A percentile compares a stretch with the other conserved stretches of the same genome.
phyloP scores from a whole-genome alignment of 2,888 invertebrate species.

The Dicyrtoma fusca region DNA sequence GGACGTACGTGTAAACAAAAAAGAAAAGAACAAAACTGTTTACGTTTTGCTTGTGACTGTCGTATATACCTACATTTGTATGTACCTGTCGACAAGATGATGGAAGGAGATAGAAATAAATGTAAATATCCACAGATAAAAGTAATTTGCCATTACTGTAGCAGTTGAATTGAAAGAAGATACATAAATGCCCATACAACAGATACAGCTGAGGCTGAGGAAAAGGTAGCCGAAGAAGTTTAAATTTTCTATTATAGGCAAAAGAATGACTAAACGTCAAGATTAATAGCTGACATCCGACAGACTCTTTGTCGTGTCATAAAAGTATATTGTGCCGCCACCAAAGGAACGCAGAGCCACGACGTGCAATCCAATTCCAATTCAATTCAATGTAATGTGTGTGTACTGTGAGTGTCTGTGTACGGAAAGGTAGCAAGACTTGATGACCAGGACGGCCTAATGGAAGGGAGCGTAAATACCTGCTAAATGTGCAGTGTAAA shows the following conservation, averaged over 20 bases:
- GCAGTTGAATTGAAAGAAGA: not conserved
- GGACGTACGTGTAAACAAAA: too few species aligned
- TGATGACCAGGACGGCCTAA: constrained; percentile 17
- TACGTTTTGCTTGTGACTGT: too few species aligned
- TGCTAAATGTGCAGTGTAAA: constrained; percentile 4
- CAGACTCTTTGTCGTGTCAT: constrained; percentile 28
- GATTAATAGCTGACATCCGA: constrained; percentile 36
- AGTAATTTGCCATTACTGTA: not conserved
- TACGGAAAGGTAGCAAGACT: too few species aligned
- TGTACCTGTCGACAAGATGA: too few species aligned
- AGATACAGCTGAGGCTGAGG: too few species aligned
- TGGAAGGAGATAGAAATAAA: too few species aligned
- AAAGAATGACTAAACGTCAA: constrained; percentile 30
- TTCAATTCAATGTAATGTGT: not conserved
- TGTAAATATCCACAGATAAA: too few species aligned
- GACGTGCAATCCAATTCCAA: not conserved
- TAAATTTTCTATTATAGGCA: constrained; percentile 15
- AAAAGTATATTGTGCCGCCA: constrained; percentile 14
- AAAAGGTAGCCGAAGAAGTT: constrained; percentile 7
- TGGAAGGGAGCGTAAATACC: constrained; percentile 31
- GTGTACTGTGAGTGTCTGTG: not conserved
- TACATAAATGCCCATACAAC: too few species aligned
- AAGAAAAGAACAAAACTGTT: too few species aligned
- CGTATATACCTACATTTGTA: too few species aligned
- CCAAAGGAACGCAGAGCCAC: too few species aligned